Percentiles rank a stretch among this genome's conserved stretches.
Conservation (phyloP, 1,140 invertebrate genomes). For the Hylaeus volcanicus region DNA sequence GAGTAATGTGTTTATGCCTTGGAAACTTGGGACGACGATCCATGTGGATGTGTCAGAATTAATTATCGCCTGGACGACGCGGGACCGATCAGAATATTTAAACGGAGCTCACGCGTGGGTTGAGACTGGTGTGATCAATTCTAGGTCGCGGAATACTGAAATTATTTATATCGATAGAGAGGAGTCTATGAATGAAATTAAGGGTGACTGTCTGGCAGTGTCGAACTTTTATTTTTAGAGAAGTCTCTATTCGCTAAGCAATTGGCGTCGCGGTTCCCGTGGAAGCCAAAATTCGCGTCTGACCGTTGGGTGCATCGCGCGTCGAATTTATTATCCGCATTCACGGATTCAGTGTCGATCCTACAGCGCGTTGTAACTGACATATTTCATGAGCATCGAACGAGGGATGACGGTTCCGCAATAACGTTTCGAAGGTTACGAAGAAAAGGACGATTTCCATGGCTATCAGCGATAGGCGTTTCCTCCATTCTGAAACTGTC, state of each 20-base stretch:
- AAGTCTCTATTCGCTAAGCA: too few relatives aligned
- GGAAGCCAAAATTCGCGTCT: too few relatives aligned
- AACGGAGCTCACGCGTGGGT: too few relatives aligned
- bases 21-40: background rate
- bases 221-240: too few relatives aligned
- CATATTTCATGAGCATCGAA: slow-evolving; percentile 42
- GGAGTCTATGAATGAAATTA: too few relatives aligned
- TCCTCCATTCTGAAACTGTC: slow-evolving; percentile 47
- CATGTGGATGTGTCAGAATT: background rate
- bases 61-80: background rate
- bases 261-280: too few relatives aligned
- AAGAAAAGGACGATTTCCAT: slow-evolving; percentile 51
- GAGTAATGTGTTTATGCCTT: background rate
- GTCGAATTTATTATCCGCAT: slow-evolving; percentile 8
- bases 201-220: too few relatives aligned
- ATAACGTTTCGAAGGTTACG: slow-evolving; percentile 48
- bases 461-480: slow-evolving; percentile 37
- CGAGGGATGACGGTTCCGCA: slow-evolving; percentile 50
- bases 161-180: too few relatives aligned
- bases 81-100: too few relatives aligned
- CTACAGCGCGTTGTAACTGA: slow-evolving; percentile 40
- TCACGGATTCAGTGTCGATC: slow-evolving; percentile 1
- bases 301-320: too few relatives aligned
- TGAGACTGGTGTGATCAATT: too few relatives aligned
- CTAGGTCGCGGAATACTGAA: too few relatives aligned